These are phyloP conservation scores for Donacobius atricapilla DNA, from an alignment of 2,113 vertebrate species.

Conservation along the genomic window DNA sequence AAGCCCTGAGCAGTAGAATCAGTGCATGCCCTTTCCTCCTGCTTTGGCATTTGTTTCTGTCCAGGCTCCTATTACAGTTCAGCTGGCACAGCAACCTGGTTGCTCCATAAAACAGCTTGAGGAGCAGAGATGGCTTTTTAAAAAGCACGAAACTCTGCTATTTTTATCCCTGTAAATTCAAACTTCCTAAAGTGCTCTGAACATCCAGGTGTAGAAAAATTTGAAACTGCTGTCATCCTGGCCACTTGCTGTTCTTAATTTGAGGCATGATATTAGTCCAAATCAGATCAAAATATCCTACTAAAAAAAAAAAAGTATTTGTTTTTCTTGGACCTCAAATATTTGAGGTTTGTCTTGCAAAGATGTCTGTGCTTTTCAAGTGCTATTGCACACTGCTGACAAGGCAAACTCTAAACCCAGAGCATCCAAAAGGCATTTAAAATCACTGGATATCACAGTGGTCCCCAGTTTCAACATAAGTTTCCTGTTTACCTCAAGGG, in stretches of 20 bases:
- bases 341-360: background rate
- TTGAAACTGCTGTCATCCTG: background rate
- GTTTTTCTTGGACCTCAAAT: background rate
- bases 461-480: background rate
- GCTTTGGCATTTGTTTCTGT: conserved; percentile 34
- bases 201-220: background rate
- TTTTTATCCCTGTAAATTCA: background rate
- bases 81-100: conserved; percentile 3
- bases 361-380: background rate
- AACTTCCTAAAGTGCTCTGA: background rate
- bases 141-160: background rate
- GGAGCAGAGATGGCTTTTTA: background rate
- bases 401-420: background rate
- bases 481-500: background rate
- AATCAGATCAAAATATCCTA: background rate
- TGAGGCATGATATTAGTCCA: background rate
- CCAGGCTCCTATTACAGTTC: conserved; percentile 12
- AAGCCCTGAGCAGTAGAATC: conserved; percentile 12
- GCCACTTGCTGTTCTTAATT: fast-evolving
- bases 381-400: background rate
- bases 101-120: background rate
- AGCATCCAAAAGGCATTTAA: background rate
- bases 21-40: conserved; percentile 29
- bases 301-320: background rate
- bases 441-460: background rate